Percentiles rank a stretch among this genome's conserved stretches.
Conservation (phyloP, 2,888 invertebrate species). For the Synergus laeviventris region DNA sequence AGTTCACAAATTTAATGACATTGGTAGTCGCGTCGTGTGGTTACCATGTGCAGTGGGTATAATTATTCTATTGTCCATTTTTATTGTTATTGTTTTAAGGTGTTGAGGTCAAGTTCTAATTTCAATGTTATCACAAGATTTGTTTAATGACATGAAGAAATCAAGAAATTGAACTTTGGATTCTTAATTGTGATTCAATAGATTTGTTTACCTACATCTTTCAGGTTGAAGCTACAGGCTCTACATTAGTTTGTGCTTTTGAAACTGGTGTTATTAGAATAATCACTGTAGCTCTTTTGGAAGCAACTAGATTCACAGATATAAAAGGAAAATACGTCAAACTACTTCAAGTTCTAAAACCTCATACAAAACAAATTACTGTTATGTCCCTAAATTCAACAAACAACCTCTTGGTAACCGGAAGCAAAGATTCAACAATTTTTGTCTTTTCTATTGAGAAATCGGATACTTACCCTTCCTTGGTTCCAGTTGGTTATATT, state of each 20-base stretch:
- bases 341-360: conserved; percentile 77
- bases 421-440: conserved; percentile 83
- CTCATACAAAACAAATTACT: conserved; percentile 82
- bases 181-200: no score
- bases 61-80: neutral
- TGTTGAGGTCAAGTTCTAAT: no score
- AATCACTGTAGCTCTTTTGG: conserved; percentile 61
- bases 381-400: conserved; percentile 80
- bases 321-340: conserved; percentile 56
- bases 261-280: conserved; percentile 84
- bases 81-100: no score
- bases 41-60: conserved; percentile 81
- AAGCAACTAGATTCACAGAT: conserved; percentile 45
- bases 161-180: no score
- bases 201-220: conserved; percentile 34
- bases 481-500: conserved; percentile 84
- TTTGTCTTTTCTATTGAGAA: conserved; percentile 80
- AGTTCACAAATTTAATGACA: conserved; percentile 80
- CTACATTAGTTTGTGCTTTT: conserved; percentile 83
- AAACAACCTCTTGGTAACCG: conserved; percentile 80
- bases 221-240: conserved; percentile 81
- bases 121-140: no score
- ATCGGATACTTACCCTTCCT: conserved; percentile 72
- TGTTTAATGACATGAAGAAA: no score
- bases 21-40: conserved; percentile 81